Evolutionary conservation across 2,888 invertebrate genomes (phyloP).

Genomic region (Pharmacophagus antenor): DNA sequence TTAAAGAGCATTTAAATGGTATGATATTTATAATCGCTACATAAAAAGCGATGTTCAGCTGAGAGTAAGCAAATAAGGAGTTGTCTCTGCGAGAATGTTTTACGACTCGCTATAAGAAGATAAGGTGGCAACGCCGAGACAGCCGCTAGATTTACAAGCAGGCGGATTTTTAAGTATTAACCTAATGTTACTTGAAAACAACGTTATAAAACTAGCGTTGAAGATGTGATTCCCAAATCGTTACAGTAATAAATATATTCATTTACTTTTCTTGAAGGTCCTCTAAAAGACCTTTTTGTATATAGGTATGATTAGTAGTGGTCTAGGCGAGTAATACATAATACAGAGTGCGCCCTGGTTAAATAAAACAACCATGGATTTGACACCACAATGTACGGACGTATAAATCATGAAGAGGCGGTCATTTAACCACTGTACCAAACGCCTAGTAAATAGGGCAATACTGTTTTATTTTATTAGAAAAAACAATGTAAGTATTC

Average conservation of each 20-base stretch:
- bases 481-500: too few species aligned
- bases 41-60: constrained; percentile 10
- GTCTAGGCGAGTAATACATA: background rate
- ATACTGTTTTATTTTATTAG: too few species aligned
- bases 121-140: constrained; percentile 14
- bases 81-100: constrained; percentile 26
- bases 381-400: too few species aligned
- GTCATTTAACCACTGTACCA: too few species aligned
- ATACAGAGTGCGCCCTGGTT: too few species aligned
- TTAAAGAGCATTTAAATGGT: background rate
- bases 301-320: background rate
- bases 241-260: background rate
- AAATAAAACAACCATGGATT: too few species aligned
- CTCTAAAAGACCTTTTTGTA: too few species aligned
- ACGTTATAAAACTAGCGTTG: background rate
- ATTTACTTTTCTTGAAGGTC: background rate
- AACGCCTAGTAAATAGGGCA: too few species aligned
- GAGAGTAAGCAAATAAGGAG: constrained; percentile 23
- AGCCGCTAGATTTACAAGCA: constrained; percentile 18
- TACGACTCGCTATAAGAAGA: constrained; percentile 17
- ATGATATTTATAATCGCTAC: constrained; percentile 12
- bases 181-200: background rate
- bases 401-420: too few species aligned
- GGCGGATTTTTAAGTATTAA: constrained; percentile 20
- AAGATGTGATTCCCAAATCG: background rate